Evolutionary conservation across 2,888 invertebrate species (phyloP), one percentile per base, ranked within the genome.

Genomic region (Acleris sparsana): DNA sequence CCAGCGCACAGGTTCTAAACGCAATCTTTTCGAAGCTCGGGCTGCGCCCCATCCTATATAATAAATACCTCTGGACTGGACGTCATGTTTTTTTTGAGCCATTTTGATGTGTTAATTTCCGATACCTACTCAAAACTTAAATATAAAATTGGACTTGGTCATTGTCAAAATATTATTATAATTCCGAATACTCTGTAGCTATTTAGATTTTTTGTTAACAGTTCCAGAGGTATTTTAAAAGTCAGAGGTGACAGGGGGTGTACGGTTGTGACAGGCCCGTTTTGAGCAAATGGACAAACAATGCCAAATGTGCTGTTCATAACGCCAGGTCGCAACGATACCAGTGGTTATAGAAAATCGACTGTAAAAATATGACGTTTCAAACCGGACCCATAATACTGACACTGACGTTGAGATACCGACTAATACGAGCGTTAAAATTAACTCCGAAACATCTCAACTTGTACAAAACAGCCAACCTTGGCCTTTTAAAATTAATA

Each of bases 1-100:
- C 83, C 85, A 82, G 86, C 75, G 77, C 58, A 63, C 67, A 51
- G 53, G 65, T 57, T 53, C 44, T 46, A 29, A 52, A 60, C 60
- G 57, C 53, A 62, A 58, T 60, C 66, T 68, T 46, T 58, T 39
- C 46, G n/a, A 53, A 62, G 62, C 57, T 53, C 25, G 20, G 20
- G 33, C 33, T 46, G 25, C 17, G 43, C 16, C 55, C 46, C 55
- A 18, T 6, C 44, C 2, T 44, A 16, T n/a, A 44, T 5, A n/a
- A 44, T 13, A 3, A 44, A 44, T 16, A n/a, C 44, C 44, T 44
- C n/a, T 33, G 33, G 33, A 33, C 33, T 33, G 11, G 33, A 11
- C 33, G 33, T 11, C 33, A 11, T 3, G 11, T 11, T 9, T 7
- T 33, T 11, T 33, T 33, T 29, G 29, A 33, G 13, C 33, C 33